Evolutionary conservation across 2,888 invertebrate species (phyloP).

Genomic region (Tridacna gigas): DNA sequence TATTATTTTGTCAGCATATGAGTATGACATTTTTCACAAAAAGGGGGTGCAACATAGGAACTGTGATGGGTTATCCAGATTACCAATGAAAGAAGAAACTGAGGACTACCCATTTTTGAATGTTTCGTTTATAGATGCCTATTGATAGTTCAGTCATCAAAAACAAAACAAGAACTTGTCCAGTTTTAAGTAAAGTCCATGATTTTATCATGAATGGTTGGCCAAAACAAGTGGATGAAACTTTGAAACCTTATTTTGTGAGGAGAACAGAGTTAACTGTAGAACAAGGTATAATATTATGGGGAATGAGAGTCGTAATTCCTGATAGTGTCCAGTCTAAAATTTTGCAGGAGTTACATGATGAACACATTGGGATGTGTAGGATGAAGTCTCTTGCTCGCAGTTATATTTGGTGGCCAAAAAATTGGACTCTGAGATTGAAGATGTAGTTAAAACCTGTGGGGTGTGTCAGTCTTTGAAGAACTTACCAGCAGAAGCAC

Average conservation of each 20-base stretch:
- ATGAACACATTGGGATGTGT: conserved; percentile 38
- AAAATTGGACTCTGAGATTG: conserved; percentile 20
- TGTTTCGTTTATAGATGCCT: conserved; percentile 28
- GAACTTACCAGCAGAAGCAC: conserved; percentile 19
- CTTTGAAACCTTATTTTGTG: conserved; percentile 26
- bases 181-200: conserved; percentile 27
- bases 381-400: conserved; percentile 34
- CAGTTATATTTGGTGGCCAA: conserved; percentile 33
- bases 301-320: conserved; percentile 38
- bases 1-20: conserved; percentile 78
- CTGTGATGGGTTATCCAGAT: conserved; percentile 80
- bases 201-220: conserved; percentile 25
- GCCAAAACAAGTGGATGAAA: conserved; percentile 31
- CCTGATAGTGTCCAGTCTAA: conserved; percentile 19
- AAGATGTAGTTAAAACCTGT: conserved; percentile 19
- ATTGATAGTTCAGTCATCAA: conserved; percentile 10
- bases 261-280: conserved; percentile 26
- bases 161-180: conserved; percentile 8
- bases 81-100: conserved; percentile 48
- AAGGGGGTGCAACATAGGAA: conserved; percentile 75
- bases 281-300: conserved; percentile 30
- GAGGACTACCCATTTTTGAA: not conserved
- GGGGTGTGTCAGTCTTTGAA: conserved; percentile 29
- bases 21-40: conserved; percentile 78
- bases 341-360: conserved; percentile 25